phyloP scores from a whole-genome alignment of 2,888 invertebrate species.

The Marronus borbonicus region DNA sequence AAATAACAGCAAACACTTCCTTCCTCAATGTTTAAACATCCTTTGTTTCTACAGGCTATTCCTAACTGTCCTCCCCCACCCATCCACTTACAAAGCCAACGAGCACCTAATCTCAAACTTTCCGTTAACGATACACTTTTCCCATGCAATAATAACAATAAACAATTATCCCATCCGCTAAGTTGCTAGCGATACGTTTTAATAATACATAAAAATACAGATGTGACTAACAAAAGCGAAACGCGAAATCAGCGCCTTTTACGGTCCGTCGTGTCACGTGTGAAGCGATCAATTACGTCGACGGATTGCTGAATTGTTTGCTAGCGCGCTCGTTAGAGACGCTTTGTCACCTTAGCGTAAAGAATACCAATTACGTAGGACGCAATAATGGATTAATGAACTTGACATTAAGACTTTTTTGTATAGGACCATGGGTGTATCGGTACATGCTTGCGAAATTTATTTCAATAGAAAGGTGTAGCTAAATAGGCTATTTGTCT shows the following conservation, averaged over 20 bases:
- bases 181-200: not conserved
- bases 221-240: constrained; percentile 9
- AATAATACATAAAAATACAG: not conserved
- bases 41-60: constrained; percentile 2
- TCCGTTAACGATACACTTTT: not conserved
- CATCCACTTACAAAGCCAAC: not conserved
- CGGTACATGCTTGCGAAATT: not conserved
- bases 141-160: not conserved
- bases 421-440: not conserved
- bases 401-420: constrained; percentile 30
- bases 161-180: constrained; percentile 1
- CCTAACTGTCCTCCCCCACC: constrained; percentile 5
- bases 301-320: constrained; percentile 22
- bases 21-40: constrained; percentile 33
- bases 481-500: constrained; percentile 4
- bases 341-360: constrained; percentile 44
- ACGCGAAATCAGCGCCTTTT: not conserved
- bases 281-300: constrained; percentile 33
- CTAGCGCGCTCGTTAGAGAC: constrained; percentile 26
- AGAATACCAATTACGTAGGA: constrained; percentile 32
- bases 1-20: constrained; percentile 7
- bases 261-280: not conserved
- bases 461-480: not conserved
- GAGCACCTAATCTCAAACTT: constrained; percentile 9
- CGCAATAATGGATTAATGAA: constrained; percentile 36